Percentiles rank a stretch among this genome's conserved stretches.
Evolutionary conservation across 2,113 vertebrate genomes (phyloP).

Genomic region (Sceloporus undulatus): DNA sequence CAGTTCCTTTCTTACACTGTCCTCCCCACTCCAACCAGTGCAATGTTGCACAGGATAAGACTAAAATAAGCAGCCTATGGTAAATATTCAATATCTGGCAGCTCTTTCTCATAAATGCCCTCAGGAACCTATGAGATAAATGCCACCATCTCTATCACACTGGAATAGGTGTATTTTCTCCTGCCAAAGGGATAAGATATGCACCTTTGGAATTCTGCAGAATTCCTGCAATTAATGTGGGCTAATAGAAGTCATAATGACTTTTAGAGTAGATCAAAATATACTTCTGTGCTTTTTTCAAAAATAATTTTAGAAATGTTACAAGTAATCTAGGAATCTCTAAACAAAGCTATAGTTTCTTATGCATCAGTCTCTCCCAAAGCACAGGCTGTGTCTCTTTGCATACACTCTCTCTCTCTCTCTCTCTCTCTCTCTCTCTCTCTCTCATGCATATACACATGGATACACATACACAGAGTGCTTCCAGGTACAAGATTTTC

Average conservation of each 20-base stretch:
- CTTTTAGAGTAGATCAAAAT: conserved; percentile 73
- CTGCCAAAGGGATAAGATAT: background rate
- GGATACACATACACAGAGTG: background rate
- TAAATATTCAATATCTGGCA: conserved; percentile 38
- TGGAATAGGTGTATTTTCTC: background rate
- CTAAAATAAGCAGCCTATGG: conserved; percentile 50
- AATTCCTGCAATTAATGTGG: conserved; percentile 46
- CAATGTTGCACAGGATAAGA: conserved; percentile 17
- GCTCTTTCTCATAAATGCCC: background rate
- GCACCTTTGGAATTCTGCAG: background rate
- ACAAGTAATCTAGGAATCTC: conserved; percentile 42
- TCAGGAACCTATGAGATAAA: background rate
- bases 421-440: background rate
- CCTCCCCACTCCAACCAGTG: background rate
- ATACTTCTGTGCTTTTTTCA: conserved; percentile 56
- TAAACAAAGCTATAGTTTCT: conserved; percentile 59
- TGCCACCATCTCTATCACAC: background rate
- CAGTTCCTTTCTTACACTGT: conserved; percentile 4
- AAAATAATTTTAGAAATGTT: conserved; percentile 67
- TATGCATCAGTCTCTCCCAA: background rate
- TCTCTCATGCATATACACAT: rapidly evolving
- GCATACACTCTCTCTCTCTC: background rate
- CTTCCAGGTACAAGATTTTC: background rate
- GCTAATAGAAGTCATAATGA: conserved; percentile 66
- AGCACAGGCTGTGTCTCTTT: background rate